Evolutionary conservation across 2,888 invertebrate species (phyloP).

Genomic region (Troglohyphantes excavatus): DNA sequence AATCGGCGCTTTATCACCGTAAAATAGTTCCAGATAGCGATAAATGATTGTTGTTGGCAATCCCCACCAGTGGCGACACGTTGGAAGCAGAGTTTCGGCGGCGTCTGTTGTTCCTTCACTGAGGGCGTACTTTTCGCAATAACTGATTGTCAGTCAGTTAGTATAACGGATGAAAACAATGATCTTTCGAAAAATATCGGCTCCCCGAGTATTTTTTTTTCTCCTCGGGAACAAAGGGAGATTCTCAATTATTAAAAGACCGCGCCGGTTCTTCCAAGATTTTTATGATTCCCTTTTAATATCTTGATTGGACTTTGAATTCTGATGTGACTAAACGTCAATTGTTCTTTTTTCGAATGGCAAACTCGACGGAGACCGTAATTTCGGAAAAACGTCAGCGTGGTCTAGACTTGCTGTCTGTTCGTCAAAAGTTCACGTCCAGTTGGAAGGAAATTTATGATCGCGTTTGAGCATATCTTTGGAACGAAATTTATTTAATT

Average conservation of each 20-base stretch:
- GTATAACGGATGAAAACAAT: conserved; percentile 73
- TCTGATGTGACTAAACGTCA: conserved; percentile 39
- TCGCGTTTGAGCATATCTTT: too few relatives aligned
- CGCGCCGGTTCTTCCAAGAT: conserved; percentile 29
- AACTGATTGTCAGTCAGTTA: conserved; percentile 68
- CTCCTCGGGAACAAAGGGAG: conserved; percentile 45
- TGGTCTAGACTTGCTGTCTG: conserved; percentile 60
- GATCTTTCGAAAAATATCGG: conserved; percentile 68
- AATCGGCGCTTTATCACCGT: background rate
- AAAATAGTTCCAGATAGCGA: conserved; percentile 9
- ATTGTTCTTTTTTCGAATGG: conserved; percentile 40
- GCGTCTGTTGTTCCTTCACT: conserved; percentile 72
- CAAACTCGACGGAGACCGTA: conserved; percentile 6
- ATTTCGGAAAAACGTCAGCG: conserved; percentile 38
- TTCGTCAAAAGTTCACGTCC: conserved; percentile 13
- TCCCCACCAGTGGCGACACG: conserved; percentile 29
- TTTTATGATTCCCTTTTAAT: conserved; percentile 49
- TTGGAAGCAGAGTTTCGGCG: conserved; percentile 66
- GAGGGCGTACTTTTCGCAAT: conserved; percentile 76
- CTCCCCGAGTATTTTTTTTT: conserved; percentile 40
- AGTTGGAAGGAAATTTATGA: background rate
- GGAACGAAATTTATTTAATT: too few relatives aligned
- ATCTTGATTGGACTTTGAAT: conserved; percentile 53
- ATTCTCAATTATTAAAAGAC: conserved; percentile 61
- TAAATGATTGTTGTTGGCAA: conserved; percentile 16